A percentile compares a stretch with the other conserved stretches of the same genome.
phyloP scores from a whole-genome alignment of 2,797 vertebrate genomes.

The Sebastes diaconus region DNA sequence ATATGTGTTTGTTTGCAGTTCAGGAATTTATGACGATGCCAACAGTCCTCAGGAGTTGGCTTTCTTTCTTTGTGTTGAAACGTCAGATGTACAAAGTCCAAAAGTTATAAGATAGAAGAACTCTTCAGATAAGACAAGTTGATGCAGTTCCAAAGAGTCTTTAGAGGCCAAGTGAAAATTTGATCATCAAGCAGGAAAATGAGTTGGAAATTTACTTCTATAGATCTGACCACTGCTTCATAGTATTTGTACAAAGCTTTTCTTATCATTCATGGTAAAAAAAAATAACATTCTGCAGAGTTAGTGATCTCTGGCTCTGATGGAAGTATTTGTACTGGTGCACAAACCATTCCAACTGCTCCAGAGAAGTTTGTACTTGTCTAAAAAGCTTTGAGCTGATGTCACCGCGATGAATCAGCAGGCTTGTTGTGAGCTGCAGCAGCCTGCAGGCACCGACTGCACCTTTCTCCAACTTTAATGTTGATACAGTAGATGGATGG shows the following conservation, averaged over 20 bases:
- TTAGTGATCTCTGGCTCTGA: background rate
- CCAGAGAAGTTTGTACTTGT: constrained; percentile 9
- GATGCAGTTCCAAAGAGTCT: background rate
- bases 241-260: background rate
- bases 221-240: background rate
- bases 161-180: background rate
- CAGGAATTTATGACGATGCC: constrained; percentile 24
- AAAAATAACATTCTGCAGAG: background rate
- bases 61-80: background rate
- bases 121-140: background rate
- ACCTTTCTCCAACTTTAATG: background rate
- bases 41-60: background rate
- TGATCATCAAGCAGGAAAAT: background rate
- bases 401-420: constrained; percentile 19
- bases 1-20: background rate
- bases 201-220: fast-evolving
- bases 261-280: background rate
- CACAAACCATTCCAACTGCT: background rate
- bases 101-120: background rate
- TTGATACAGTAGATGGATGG: constrained; percentile 12
- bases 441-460: constrained; percentile 2
- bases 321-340: background rate
- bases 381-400: background rate
- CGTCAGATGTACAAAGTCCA: background rate
- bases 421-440: constrained; percentile 46